Percentiles rank a stretch among this genome's conserved stretches.
phyloP scores from a whole-genome alignment of 2,888 invertebrate species.

The Hartigia nigra region DNA sequence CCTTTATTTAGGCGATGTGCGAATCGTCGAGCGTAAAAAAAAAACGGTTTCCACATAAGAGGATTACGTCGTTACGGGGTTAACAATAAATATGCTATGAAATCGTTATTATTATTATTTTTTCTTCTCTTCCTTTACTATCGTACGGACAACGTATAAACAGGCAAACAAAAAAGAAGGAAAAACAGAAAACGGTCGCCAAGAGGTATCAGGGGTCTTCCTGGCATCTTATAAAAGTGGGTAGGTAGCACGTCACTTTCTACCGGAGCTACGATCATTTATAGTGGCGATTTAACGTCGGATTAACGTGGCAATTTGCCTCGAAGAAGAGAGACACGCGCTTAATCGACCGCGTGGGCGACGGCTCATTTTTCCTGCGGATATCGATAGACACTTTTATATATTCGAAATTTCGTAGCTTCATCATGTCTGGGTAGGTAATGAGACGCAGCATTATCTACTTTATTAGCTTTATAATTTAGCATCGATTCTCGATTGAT shows the following conservation, averaged over 20 bases:
- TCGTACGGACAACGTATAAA: neutral
- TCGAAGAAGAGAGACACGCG: conserved; percentile 38
- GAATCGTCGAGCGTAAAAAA: neutral
- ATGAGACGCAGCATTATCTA: neutral
- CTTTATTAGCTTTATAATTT: neutral
- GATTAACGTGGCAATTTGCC: conserved; percentile 40
- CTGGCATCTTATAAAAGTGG: neutral
- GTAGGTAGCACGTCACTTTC: neutral
- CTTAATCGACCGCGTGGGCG: conserved; percentile 39
- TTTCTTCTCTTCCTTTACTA: neutral
- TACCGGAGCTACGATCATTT: conserved; percentile 29
- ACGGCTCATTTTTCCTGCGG: conserved; percentile 48
- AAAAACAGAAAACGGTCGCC: neutral
- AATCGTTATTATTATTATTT: neutral
- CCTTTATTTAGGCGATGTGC: neutral
- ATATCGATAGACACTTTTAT: conserved; percentile 41
- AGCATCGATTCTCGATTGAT: neutral
- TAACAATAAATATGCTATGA: neutral
- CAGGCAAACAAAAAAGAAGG: neutral
- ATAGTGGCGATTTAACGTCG: conserved; percentile 46
- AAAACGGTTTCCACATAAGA: neutral
- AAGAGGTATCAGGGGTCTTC: neutral
- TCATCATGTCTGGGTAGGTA: neutral
- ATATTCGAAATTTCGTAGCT: conserved; percentile 41
- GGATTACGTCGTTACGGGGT: neutral